Base-by-base conservation (phyloP, 2,797 vertebrate species). In the Stomatorhinus walkeri region DNA sequence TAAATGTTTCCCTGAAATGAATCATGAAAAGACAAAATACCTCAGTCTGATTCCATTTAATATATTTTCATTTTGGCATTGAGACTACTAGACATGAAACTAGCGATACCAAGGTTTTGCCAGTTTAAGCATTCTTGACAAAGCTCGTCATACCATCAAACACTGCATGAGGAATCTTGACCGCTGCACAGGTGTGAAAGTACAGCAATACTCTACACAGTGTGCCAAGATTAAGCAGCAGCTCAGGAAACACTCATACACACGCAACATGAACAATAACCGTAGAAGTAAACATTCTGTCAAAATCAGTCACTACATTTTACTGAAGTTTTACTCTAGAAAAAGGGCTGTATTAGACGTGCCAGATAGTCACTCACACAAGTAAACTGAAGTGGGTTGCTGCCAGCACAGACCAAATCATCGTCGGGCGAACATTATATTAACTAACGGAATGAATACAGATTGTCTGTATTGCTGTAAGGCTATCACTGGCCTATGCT, bases 221-320 rank as follows among this genome's bases (percentile, higher is more conserved):
- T 28, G 51, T 10, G 46, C n/a, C 83, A 52, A 49, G 83, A 84
- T 49, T 85, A 81, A 81, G 76, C n/a, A 81, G 40, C 36, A 81
- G 76, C 40, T 81, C 40, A 81, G 19, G 40, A 43, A 81, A 81
- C 36, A 81, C 19, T 81, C 76, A 46, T 19, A 81, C 19, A 8
- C 32, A 19, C 10, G 2, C 19, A 76, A 76, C 32, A 76, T 36
- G 28, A 32, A 72, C 64, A 72, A 72, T 72, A 36, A 36, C 64
- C 28, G 64, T 72, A 8, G 40, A 40, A 79, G 40, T 81, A 6
- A 16, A 81, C 76, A 81, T 43, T 3, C 16, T 81, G 76, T 43
- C 76, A n/a, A 81, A 81, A 81, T 22, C 76, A 81, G 40, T 79
- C 72, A 81, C 76, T 81, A 81, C n/a, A 81, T 81, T 46, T 81